Percentiles rank a stretch among this genome's conserved stretches.
These are phyloP conservation scores for Pseudochirops corinnae DNA, from an alignment of 2,797 vertebrate genomes.

Conservation along the genomic window DNA sequence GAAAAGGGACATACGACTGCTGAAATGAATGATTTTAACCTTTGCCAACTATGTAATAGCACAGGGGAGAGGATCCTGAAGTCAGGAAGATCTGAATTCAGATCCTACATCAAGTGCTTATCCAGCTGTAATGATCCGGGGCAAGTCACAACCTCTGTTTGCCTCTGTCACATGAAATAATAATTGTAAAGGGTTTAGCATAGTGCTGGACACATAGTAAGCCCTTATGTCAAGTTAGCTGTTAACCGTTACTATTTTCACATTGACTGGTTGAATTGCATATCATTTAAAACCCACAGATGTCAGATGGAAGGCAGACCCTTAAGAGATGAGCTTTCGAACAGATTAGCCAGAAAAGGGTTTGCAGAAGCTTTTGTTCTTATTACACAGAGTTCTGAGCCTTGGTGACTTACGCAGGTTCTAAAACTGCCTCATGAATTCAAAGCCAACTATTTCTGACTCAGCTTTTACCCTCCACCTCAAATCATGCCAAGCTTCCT, in stretches of 20 bases:
- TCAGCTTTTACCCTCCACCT: slow-evolving; percentile 10
- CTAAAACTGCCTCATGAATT: background rate
- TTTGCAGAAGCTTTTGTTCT: background rate
- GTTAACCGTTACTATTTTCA: background rate
- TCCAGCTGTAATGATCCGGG: background rate
- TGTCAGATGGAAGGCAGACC: background rate
- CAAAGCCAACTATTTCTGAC: background rate
- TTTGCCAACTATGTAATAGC: background rate
- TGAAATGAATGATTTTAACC: slow-evolving; percentile 9
- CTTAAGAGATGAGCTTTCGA: background rate
- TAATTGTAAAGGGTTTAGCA: background rate
- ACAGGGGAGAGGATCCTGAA: background rate
- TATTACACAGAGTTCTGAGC: background rate
- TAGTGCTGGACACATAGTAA: background rate
- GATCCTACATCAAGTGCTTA: background rate
- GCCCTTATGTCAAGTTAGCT: background rate
- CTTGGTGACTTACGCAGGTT: background rate
- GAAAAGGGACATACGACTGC: background rate
- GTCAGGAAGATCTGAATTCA: background rate
- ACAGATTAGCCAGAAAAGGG: background rate
- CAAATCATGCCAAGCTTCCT: background rate
- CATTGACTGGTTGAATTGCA: background rate
- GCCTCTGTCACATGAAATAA: background rate
- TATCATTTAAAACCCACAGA: too few relatives aligned
- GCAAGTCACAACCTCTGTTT: background rate